Evolutionary conservation across 2,888 invertebrate species (phyloP), one percentile per base, ranked within the genome.

Genomic region (Taenaris catops): DNA sequence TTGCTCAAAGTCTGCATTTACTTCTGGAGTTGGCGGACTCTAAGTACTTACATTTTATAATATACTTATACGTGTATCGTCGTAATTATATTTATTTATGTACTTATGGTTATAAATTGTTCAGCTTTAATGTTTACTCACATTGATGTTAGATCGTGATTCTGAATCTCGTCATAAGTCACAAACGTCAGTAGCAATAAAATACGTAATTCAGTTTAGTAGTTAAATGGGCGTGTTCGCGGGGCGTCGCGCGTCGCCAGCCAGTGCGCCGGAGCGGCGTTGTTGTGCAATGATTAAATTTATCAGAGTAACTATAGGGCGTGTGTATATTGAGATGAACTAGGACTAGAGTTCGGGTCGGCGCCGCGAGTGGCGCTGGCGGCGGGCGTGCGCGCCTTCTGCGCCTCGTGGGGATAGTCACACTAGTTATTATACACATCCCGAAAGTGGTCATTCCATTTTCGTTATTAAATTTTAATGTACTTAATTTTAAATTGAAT

Each of bases 91-190:
- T 83, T 79, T 84, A 80, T 81, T 79, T 83, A 80, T 83, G 62
- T 81, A 78, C 72, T 70, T 81, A 73, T 70, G 71, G 70, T 70
- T 71, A 78, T 81, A 79, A 80, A 80, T 80, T 81, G 68, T 76
- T 75, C 86, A 86, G 86, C 86, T 86, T 86, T 86, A 86, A 86
- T 84, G 75, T 81, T 79, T 78, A 80, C 80, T 80, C 84, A 81
- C 81, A 81, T 78, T 78, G 79, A 80, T 80, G 69, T 83, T 84
- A 84, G 83, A 73, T 79, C 84, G 84, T 84, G 84, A 83, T 86
- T 84, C 79, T 76, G 84, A 84, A 84, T 86, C 86, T 84, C 83
- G 84, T 84, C 80, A 79, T 83, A 83, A 81, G 84, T 86, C 84
- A 84, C 86, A 86, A 84, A 75, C 57, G 75, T 80, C 75, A 79